phyloP scores from a whole-genome alignment of 1,140 invertebrate genomes.

The Drosophila elegans region DNA sequence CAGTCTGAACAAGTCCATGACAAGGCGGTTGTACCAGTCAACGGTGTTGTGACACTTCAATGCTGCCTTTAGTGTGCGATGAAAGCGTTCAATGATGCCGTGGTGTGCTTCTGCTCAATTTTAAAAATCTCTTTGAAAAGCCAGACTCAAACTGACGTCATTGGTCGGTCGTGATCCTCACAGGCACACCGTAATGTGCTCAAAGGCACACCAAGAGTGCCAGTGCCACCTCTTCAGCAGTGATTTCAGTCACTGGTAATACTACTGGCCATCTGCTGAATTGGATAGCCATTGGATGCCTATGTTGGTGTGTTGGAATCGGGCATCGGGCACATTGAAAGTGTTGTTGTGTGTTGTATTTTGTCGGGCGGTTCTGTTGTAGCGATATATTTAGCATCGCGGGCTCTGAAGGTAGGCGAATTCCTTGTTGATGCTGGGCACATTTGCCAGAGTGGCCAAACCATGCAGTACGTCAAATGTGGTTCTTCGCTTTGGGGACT shows the following conservation, averaged over 20 bases:
- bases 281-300: not conserved
- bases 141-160: not conserved
- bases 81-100: not conserved
- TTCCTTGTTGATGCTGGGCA: not conserved
- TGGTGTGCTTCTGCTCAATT: no score
- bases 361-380: not conserved
- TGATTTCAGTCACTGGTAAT: no score
- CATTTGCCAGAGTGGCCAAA: not conserved
- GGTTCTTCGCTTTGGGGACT: not conserved
- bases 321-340: not conserved
- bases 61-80: not conserved
- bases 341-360: no score
- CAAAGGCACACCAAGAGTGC: no score
- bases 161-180: not conserved
- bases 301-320: not conserved
- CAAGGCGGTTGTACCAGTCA: not conserved
- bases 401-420: not conserved
- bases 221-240: not conserved
- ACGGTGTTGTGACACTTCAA: not conserved
- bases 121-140: not conserved
- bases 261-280: not conserved
- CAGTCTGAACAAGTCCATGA: not conserved
- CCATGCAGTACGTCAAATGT: not conserved
- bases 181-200: not conserved
- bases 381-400: no score